Evolutionary conservation across 2,797 vertebrate species (phyloP).

Genomic region (Acomys russatus): DNA sequence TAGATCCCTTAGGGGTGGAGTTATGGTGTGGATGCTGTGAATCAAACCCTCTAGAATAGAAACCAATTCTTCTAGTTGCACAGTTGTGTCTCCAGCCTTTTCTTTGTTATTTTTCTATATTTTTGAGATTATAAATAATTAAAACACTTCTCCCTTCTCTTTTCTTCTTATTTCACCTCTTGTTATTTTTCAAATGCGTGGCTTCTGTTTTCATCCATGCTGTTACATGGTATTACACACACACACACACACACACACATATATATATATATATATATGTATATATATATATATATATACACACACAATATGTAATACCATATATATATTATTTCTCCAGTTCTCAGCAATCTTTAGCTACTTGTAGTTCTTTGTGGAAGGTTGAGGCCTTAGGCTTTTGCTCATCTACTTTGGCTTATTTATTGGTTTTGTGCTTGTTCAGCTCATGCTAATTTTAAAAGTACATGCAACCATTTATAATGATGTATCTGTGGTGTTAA

Average conservation of each 20-base stretch:
- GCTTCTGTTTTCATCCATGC: not conserved
- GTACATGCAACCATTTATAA: not conserved
- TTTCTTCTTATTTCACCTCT: not conserved
- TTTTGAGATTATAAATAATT: not conserved
- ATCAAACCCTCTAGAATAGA: not conserved
- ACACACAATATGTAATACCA: no score
- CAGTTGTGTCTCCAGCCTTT: not conserved
- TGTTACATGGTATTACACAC: no score
- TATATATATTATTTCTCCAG: not conserved
- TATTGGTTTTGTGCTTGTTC: not conserved
- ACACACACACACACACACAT: no score
- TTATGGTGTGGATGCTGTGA: not conserved
- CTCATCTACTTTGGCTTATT: not conserved
- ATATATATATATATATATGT: no score
- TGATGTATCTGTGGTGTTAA: not conserved
- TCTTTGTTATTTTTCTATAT: not conserved
- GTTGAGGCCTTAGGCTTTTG: not conserved
- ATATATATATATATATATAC: no score
- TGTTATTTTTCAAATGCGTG: not conserved
- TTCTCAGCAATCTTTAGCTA: not conserved
- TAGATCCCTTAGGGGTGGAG: not conserved
- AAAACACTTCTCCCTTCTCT: not conserved
- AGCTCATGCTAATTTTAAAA: not conserved
- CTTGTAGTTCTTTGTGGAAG: not conserved
- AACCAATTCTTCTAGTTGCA: not conserved